phyloP scores from a whole-genome alignment of 2,888 invertebrate genomes.

The Cylloceria caligata region DNA sequence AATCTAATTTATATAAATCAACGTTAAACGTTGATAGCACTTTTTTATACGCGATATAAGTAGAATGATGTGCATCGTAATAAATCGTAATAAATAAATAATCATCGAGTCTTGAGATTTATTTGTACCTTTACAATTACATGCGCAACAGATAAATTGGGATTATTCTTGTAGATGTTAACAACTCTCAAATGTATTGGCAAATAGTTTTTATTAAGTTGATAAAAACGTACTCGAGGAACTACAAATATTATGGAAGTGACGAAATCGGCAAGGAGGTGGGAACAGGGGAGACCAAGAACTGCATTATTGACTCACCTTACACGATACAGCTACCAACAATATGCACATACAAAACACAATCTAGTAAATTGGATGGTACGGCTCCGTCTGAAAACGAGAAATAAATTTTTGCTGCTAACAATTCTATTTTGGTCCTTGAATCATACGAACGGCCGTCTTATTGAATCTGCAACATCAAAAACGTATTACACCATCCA shows the following conservation, averaged over 20 bases:
- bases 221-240: conserved; percentile 71
- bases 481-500: conserved; percentile 57
- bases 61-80: background rate
- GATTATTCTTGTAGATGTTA: conserved; percentile 40
- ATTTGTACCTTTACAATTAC: conserved; percentile 32
- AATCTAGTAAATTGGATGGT: conserved; percentile 49
- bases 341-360: conserved; percentile 66
- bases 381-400: conserved; percentile 67
- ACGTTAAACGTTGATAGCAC: background rate
- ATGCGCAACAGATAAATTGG: conserved; percentile 39
- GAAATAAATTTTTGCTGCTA: conserved; percentile 46
- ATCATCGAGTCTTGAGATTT: background rate
- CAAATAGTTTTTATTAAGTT: conserved; percentile 73
- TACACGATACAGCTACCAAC: conserved; percentile 69
- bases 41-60: background rate
- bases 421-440: background rate
- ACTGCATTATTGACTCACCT: conserved; percentile 76
- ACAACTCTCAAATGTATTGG: conserved; percentile 69
- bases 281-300: conserved; percentile 68
- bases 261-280: conserved; percentile 44
- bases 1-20: background rate
- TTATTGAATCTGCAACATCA: conserved; percentile 67
- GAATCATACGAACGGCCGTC: background rate
- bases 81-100: conserved; percentile 45
- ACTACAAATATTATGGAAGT: conserved; percentile 70